phyloP scores from a whole-genome alignment of 2,113 vertebrate species.

The Lagopus leucura region DNA sequence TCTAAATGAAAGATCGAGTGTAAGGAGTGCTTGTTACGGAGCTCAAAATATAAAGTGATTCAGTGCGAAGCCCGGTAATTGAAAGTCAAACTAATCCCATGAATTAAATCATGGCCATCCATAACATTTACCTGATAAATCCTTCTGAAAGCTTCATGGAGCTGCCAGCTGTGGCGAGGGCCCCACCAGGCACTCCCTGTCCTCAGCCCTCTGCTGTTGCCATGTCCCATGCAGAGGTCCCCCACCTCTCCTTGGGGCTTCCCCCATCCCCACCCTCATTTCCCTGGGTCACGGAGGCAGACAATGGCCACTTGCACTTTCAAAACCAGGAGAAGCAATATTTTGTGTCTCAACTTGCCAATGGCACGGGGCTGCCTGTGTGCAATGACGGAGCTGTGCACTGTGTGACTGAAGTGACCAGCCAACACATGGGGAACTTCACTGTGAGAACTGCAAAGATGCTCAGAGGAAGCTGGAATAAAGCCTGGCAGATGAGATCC shows the following conservation, averaged over 20 bases:
- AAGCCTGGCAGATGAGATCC: not conserved
- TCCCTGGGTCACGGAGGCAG: slow-evolving; percentile 12
- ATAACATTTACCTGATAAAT: slow-evolving; percentile 84
- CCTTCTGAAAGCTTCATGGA: slow-evolving; percentile 64
- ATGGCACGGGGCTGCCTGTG: not conserved
- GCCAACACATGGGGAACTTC: not conserved
- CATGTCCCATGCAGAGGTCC: not conserved
- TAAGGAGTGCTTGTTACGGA: slow-evolving; percentile 78
- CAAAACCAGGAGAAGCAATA: slow-evolving; percentile 37
- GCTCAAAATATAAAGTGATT: slow-evolving; percentile 82
- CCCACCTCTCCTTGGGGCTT: not conserved
- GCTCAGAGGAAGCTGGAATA: not conserved
- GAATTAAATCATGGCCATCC: slow-evolving; percentile 85
- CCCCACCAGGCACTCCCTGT: not conserved
- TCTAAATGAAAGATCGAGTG: slow-evolving; percentile 84
- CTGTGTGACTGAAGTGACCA: slow-evolving; percentile 39
- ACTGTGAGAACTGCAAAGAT: not conserved
- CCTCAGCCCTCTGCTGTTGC: not conserved
- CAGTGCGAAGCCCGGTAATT: slow-evolving; percentile 82
- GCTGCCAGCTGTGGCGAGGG: not conserved
- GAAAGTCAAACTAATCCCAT: slow-evolving; percentile 86
- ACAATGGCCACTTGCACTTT: slow-evolving; percentile 11
- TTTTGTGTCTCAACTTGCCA: slow-evolving; percentile 37
- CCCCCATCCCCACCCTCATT: slow-evolving; percentile 2
- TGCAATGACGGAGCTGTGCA: slow-evolving; percentile 27